These are phyloP conservation scores for Melanchra persicariae DNA, from an alignment of 2,888 invertebrate species.

Conservation along the genomic window DNA sequence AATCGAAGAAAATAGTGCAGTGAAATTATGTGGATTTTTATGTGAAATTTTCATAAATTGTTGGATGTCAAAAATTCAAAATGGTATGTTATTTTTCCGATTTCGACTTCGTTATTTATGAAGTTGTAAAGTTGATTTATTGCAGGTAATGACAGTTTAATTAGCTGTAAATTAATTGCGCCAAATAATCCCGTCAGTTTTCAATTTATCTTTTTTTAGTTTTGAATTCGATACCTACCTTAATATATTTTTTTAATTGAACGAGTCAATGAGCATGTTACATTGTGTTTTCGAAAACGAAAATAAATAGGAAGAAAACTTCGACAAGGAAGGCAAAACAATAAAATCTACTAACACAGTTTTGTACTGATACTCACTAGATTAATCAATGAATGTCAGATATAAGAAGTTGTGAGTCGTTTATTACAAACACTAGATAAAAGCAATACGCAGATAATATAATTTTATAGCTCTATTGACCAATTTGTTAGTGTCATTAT, in stretches of 20 bases:
- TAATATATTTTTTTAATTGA: too few species aligned
- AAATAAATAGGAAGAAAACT: neutral
- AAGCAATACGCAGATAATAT: neutral
- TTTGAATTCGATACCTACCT: neutral
- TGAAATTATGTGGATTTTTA: constrained; percentile 40
- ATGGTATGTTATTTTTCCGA: constrained; percentile 38
- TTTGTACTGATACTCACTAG: too few species aligned
- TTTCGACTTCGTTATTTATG: neutral
- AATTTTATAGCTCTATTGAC: neutral
- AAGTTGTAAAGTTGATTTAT: neutral
- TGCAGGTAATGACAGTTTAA: constrained; percentile 8
- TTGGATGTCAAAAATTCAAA: constrained; percentile 25
- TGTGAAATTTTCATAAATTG: constrained; percentile 17
- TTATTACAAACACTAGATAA: neutral
- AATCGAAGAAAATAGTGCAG: neutral
- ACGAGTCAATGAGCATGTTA: too few species aligned
- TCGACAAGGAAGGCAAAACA: neutral
- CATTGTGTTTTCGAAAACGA: neutral
- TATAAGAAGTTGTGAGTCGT: neutral
- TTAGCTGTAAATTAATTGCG: neutral
- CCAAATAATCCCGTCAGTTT: neutral
- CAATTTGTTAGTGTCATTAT: constrained; percentile 12
- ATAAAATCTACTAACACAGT: too few species aligned
- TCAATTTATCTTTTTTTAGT: neutral
- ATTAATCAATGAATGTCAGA: too few species aligned